Base-by-base conservation (phyloP, 1,140 invertebrate genomes). In the Pseudomyrmex flavicornis region DNA sequence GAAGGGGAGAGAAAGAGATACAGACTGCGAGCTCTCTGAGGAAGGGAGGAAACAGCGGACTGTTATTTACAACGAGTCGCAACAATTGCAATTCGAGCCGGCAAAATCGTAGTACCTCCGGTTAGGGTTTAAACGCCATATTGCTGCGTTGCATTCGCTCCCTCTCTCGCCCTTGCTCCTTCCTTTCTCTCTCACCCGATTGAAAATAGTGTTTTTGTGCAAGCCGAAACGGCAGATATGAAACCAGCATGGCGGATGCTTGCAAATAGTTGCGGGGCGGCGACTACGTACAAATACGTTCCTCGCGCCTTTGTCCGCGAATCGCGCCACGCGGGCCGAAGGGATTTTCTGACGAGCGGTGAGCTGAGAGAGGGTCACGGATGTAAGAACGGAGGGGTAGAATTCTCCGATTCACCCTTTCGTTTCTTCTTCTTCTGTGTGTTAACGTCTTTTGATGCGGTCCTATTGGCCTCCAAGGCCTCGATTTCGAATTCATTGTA, bases 201-300 rank as follows among this genome's bases (percentile, higher is more conserved):
- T 91, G 85, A 88, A 93, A 92, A 93, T 92, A 88, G 88, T 92
- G 91, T 93, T 92, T 89, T 91, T 93, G 91, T 92, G 89, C 92
- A 92, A 91, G 91, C 89, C 89, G 90, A 91, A 90, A 88, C 85
- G 91, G 84, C 86, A 91, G 92, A 93, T 93, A 93, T 94, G 91
- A 93, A 93, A 93, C 91, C 92, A 92, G 93, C 92, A 94, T 94
- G 93, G 93, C 93, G 93, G 93, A 93, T 93, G 93, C 93, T 94
- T 94, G 93, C 93, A 94, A 94, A 94, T 92, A 94, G 93, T 94
- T 93, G 87, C 90, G 91, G 93, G 93, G 93, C 92, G 93, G 91
- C 87, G 88, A 88, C 87, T 91, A 89, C 86, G 76, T 83, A 83
- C 85, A 83, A 88, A 84, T 88, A 76, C 85, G 79, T 77, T 84